Evolutionary conservation across 2,797 vertebrate species (phyloP).

Genomic region (Melanotaenia nigrans): DNA sequence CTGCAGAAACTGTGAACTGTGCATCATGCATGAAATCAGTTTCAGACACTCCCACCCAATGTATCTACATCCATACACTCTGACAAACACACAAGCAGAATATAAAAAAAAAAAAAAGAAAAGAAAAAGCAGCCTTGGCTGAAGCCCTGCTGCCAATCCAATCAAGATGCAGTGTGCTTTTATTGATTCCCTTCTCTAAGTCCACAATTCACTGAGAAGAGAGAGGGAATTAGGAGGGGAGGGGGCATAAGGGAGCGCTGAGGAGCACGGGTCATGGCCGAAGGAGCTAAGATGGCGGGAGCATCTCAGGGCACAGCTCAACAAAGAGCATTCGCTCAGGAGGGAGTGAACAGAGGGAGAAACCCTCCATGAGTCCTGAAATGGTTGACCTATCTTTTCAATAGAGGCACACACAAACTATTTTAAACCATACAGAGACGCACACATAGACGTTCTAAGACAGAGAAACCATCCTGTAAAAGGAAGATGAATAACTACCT

Average conservation of each 20-base stretch:
- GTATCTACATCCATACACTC: conserved; percentile 9
- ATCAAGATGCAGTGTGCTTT: conserved; percentile 80
- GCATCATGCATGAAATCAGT: conserved; percentile 9
- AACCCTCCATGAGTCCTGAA: conserved; percentile 61
- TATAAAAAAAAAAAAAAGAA: not conserved
- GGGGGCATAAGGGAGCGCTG: conserved; percentile 51
- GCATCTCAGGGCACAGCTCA: conserved; percentile 80
- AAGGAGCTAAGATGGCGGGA: conserved; percentile 84
- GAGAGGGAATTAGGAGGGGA: conserved; percentile 59
- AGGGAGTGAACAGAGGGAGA: conserved; percentile 56
- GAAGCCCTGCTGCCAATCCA: conserved; percentile 79
- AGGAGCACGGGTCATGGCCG: conserved; percentile 76
- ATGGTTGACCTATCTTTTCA: conserved; percentile 77
- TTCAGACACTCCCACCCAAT: conserved; percentile 9
- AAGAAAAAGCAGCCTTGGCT: conserved; percentile 47
- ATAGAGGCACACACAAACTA: conserved; percentile 31
- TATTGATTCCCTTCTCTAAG: conserved; percentile 80
- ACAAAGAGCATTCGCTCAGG: conserved; percentile 78
- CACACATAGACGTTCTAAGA: conserved; percentile 3
- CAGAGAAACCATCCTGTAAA: conserved; percentile 11
- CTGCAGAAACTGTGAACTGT: conserved; percentile 11
- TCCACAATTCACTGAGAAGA: conserved; percentile 70
- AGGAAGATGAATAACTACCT: conserved; percentile 52
- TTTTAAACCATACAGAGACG: conserved; percentile 15
- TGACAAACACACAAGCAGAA: conserved; percentile 31